Conservation (phyloP, 2,888 invertebrate species). For the Conops quadrifasciatus region DNA sequence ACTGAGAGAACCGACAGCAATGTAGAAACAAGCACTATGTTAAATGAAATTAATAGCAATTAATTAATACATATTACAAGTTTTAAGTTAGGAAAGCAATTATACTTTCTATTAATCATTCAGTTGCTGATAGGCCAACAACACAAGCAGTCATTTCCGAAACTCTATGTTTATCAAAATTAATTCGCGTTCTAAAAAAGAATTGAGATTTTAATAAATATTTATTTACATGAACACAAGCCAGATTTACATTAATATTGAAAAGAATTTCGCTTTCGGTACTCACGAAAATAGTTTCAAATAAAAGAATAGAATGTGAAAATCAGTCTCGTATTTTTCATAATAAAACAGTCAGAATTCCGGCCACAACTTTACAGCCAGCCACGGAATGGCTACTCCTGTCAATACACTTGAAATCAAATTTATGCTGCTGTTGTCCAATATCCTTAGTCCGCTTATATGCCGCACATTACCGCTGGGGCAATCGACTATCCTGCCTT, state of each 20-base stretch:
- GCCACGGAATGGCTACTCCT: conserved; percentile 74
- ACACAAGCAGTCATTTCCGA: neutral
- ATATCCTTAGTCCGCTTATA: conserved; percentile 77
- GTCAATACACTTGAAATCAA: conserved; percentile 80
- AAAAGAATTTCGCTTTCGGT: too few species aligned
- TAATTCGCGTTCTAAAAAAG: too few species aligned
- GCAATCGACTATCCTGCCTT: conserved; percentile 76
- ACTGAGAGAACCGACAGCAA: neutral
- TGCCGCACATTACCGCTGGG: conserved; percentile 76
- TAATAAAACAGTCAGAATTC: conserved; percentile 47
- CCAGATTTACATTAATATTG: neutral
- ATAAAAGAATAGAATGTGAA: neutral
- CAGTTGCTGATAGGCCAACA: too few species aligned
- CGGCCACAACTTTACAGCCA: conserved; percentile 71
- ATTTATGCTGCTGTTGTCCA: conserved; percentile 91
- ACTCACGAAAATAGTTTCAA: neutral
- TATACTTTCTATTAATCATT: too few species aligned
- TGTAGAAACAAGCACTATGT: conserved; percentile 30
- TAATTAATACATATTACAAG: too few species aligned
- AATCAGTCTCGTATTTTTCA: conserved; percentile 4
- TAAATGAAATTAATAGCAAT: conserved; percentile 21
- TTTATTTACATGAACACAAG: neutral
- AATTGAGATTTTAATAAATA: too few species aligned
- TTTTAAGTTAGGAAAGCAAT: neutral
- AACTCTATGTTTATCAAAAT: too few species aligned